Conservation (phyloP, 2,888 invertebrate species). For the Oxytorus armatus region DNA sequence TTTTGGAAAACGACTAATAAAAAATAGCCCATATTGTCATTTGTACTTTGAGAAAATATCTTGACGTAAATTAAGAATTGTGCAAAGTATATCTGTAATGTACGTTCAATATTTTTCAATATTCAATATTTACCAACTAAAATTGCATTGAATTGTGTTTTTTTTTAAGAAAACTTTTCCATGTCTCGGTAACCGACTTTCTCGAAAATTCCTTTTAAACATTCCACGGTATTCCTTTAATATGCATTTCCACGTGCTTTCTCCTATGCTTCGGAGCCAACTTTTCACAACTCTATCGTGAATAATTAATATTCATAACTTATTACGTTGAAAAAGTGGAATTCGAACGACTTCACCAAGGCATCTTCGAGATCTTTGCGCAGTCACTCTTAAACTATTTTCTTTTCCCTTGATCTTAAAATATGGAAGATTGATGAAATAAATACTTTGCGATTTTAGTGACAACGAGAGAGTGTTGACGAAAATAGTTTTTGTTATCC, state of each 20-base stretch:
- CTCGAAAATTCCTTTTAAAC: not conserved
- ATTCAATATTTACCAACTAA: not conserved
- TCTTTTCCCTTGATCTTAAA: not conserved
- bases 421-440: constrained; percentile 8
- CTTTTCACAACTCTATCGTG: constrained; percentile 31
- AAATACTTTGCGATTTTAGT: constrained; percentile 15
- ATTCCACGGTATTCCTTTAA: constrained; percentile 16
- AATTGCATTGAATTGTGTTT: not conserved
- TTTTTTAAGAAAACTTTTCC: not conserved
- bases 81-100: not conserved
- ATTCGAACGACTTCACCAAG: constrained; percentile 21
- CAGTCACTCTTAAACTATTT: constrained; percentile 16
- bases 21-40: no score
- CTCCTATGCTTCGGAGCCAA: not conserved
- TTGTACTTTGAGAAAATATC: no score
- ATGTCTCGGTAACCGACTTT: not conserved
- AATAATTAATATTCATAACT: constrained; percentile 58
- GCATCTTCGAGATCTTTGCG: no score
- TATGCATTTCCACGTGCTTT: constrained; percentile 36
- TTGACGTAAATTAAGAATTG: no score
- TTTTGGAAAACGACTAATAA: not conserved
- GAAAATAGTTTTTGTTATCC: constrained; percentile 7
- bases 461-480: not conserved
- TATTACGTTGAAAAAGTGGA: constrained; percentile 7
- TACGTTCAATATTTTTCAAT: not conserved